Percentiles rank a stretch among this genome's conserved stretches.
These are phyloP conservation scores for Abscondita cerata DNA, from an alignment of 2,888 invertebrate genomes.

Conservation along the genomic window DNA sequence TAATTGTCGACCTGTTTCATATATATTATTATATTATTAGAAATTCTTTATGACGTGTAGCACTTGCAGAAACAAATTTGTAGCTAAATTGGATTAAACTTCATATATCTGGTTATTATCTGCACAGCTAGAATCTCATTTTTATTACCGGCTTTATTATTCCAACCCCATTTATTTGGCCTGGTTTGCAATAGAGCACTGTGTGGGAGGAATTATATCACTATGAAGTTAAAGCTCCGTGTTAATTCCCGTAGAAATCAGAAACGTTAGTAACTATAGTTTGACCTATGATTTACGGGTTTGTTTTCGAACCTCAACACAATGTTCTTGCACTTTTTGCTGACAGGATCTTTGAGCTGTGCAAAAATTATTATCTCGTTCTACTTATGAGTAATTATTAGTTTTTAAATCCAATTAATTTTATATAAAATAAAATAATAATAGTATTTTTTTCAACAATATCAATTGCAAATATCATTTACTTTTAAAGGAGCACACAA, in stretches of 20 bases:
- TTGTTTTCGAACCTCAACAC: conserved; percentile 14
- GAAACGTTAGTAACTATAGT: conserved; percentile 13
- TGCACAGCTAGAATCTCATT: conserved; percentile 31
- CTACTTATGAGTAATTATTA: no score
- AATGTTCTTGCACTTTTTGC: conserved; percentile 7
- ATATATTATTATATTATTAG: conserved; percentile 16
- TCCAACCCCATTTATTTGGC: conserved; percentile 30
- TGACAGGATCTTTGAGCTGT: conserved; percentile 1
- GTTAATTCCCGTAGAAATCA: conserved; percentile 24
- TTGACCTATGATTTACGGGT: conserved; percentile 16
- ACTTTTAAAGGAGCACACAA: no score
- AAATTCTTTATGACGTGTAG: conserved; percentile 27
- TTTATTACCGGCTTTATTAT: conserved; percentile 36
- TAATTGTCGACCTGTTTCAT: conserved; percentile 39
- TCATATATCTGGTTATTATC: conserved; percentile 38
- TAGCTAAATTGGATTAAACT: conserved; percentile 39
- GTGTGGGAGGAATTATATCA: not conserved
- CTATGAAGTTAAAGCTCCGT: conserved; percentile 6
- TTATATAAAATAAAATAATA: no score
- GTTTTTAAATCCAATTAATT: no score
- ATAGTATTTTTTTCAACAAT: no score
- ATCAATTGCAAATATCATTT: no score
- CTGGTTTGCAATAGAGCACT: conserved; percentile 14
- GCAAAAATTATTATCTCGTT: conserved; percentile 2
- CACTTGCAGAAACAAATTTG: conserved; percentile 38